Evolutionary conservation across 1,140 invertebrate species (phyloP).

Genomic region (Drosophila pruinosa): DNA sequence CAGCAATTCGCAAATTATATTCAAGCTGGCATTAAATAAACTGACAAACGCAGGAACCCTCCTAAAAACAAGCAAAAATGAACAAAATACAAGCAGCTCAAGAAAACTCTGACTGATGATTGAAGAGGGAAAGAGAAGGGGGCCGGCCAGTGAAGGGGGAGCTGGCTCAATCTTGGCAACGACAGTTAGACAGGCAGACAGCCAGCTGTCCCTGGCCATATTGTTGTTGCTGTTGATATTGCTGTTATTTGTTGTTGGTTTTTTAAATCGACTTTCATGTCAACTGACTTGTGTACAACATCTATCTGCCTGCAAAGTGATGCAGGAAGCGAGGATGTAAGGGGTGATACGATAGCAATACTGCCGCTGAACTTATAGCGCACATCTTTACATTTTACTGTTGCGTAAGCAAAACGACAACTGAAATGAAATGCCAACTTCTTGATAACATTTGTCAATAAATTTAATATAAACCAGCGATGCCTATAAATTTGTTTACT

Average conservation of each 20-base stretch:
- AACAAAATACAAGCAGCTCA: conserved; percentile 11
- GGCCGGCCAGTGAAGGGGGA: not conserved
- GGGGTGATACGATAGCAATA: not conserved
- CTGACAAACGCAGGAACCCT: conserved; percentile 55
- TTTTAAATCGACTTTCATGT: conserved; percentile 80
- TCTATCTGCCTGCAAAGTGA: conserved; percentile 30
- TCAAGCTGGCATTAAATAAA: conserved; percentile 77
- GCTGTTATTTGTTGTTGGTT: conserved; percentile 64
- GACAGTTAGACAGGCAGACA: conserved; percentile 40
- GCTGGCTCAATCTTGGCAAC: conserved; percentile 5
- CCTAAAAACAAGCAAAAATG: conserved; percentile 8
- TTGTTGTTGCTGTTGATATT: conserved; percentile 51
- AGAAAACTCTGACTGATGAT: conserved; percentile 3
- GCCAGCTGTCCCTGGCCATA: conserved; percentile 48
- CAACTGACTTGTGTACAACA: conserved; percentile 73
- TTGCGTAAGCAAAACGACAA: conserved; percentile 70
- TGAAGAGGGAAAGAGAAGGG: not conserved
- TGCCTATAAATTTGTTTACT: conserved; percentile 41
- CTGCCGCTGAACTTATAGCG: conserved; percentile 64
- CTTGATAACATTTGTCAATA: conserved; percentile 78
- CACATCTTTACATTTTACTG: conserved; percentile 75
- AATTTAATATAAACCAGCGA: conserved; percentile 68
- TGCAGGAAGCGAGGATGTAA: not conserved
- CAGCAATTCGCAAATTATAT: conserved; percentile 81
- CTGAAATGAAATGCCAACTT: conserved; percentile 73